Conservation (phyloP, 2,888 invertebrate species). For the Cantharis flavilabris region DNA sequence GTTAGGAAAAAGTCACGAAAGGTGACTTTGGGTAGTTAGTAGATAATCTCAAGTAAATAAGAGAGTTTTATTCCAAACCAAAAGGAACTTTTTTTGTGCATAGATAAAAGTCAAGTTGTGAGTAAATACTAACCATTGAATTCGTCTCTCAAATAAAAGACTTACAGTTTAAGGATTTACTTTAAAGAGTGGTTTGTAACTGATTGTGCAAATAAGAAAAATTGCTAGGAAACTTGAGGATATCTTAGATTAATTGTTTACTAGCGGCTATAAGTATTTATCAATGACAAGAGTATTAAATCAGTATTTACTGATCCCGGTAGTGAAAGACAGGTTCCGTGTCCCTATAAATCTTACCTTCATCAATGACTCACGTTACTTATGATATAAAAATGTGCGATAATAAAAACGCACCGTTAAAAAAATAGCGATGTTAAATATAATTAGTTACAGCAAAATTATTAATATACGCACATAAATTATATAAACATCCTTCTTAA, state of each 20-base stretch:
- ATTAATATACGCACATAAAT: neutral
- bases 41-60: neutral
- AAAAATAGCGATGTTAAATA: neutral
- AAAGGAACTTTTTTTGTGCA: neutral
- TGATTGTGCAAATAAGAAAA: slow-evolving; percentile 2
- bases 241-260: slow-evolving; percentile 8
- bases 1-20: neutral
- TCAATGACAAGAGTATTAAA: slow-evolving; percentile 12
- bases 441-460: slow-evolving; percentile 1
- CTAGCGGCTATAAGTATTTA: neutral
- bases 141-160: neutral
- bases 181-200: neutral
- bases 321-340: slow-evolving; percentile 19
- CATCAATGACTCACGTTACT: slow-evolving; percentile 20
- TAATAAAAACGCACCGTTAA: neutral
- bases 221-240: neutral
- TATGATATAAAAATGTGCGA: neutral
- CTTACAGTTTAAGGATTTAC: neutral
- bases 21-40: neutral
- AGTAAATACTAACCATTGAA: neutral
- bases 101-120: neutral
- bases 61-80: neutral
- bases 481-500: slow-evolving; percentile 1
- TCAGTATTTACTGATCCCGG: slow-evolving; percentile 7
- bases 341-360: slow-evolving; percentile 13